Base-by-base conservation (phyloP, 2,888 invertebrate species). In the Monochamus alternatus region DNA sequence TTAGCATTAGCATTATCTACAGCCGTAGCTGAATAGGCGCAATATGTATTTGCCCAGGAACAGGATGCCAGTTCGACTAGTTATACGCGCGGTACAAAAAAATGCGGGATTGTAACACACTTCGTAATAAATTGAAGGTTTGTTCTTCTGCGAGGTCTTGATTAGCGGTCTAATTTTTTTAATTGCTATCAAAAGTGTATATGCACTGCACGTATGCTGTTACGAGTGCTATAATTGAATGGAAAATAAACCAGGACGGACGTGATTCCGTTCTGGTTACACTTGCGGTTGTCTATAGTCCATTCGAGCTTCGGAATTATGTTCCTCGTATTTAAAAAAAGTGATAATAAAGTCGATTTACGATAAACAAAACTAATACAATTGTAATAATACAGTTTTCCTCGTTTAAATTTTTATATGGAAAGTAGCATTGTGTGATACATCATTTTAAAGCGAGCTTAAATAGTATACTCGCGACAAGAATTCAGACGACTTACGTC, bases 91-190 rank as follows among this genome's bases (percentile, higher is more conserved):
- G 12, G 5, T 10, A 47, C 31, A 7, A 52, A 67, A 55, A 31
- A 67, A 32, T n/a, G 31, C 31, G 31, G 38, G 38, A 59, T 68
- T 68, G 43, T 59, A 59, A 59, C 44, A 12, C 43, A 68, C 43
- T 68, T 59, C 58, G n/a, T 38, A 1, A 14, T 30, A 69, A 69
- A 69, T 69, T 65, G 30, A 62, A 69, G 69, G 69, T 51, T 69
- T 12, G 51, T 51, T 69, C 68, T 67, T 67, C 31, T 32, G 52
- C 5, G n/a, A n/a, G 52, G 12, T 65, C 31, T 14, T 31, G 52
- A 69, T 59, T 59, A 60, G 47, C 30, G 60, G 60, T 58, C 69
- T 51, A 60, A 59, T 69, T 69, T 38, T 32, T 69, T 59, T 60
- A 69, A 69, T 69, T 69, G 59, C 44, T 69, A 69, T 69, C 69